Evolutionary conservation across 2,888 invertebrate species (phyloP), one percentile per base, ranked within the genome.

Genomic region (Notodonta ziczac): DNA sequence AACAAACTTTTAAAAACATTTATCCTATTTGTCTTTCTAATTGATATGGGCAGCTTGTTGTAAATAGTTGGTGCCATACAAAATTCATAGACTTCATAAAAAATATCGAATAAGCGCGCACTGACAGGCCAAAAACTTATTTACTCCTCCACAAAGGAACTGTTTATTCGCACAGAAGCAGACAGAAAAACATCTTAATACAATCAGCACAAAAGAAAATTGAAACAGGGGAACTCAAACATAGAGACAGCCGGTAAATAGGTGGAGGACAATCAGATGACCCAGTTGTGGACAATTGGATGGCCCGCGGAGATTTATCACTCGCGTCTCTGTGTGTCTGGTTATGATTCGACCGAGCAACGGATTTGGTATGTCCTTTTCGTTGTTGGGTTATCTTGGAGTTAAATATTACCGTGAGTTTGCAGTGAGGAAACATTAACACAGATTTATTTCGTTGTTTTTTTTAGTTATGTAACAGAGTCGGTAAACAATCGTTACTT

Each of bases 281-380:
- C 90, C 90, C 81, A 90, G 81, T 90, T 89, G 88, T 70, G 85
- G 87, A 90, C 90, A 90, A 91, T 91, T 90, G 90, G 87, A 85
- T 80, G 82, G 77, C 72, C 77, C 79, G 73, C 73, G 71, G 77
- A 88, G 90, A 91, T 90, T 90, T 90, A 91, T 90, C 83, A 83
- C 85, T 89, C 78, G 80, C 82, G 74, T 72, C 67, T 70, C 70
- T 75, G 77, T 73, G 77, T 80, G 79, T 76, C 76, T 75, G 66
- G 73, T 71, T 72, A 65, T 74, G 72, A 70, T 65, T 62, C 67
- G 65, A 74, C 68, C 60, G 62, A 67, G 56, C 52, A 67, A 59
- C 60, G 67, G 76, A 76, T 74, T 74, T 76, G 68, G 69, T 63
- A 74, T 63, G 72, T 59, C 64, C 58, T 52, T 60, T 66, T 60